Evolutionary conservation across 2,113 vertebrate species (phyloP).

Genomic region (Cisticola juncidis): DNA sequence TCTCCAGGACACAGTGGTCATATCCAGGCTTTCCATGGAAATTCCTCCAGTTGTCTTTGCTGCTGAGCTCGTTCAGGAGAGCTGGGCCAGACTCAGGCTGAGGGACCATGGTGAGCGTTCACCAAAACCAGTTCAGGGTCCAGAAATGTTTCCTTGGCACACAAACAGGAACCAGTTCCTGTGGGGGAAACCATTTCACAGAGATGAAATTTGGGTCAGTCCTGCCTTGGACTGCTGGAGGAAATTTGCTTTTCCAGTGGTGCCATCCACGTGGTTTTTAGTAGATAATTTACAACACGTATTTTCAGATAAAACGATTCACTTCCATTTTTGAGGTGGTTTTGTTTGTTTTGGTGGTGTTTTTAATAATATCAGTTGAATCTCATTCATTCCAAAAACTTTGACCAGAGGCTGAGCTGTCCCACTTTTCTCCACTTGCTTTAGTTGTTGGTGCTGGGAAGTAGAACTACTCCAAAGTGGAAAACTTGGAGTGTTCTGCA

Average conservation of each 20-base stretch:
- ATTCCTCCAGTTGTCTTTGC: background rate
- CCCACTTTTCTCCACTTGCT: background rate
- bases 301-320: background rate
- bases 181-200: background rate
- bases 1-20: background rate
- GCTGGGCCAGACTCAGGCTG: background rate
- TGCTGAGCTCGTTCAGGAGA: background rate
- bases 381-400: background rate
- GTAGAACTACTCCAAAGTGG: background rate
- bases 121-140: background rate
- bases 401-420: background rate
- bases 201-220: background rate
- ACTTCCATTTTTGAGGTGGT: background rate
- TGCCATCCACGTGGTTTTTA: background rate
- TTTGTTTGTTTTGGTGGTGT: background rate
- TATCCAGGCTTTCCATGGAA: background rate
- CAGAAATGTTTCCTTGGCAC: background rate
- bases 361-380: background rate
- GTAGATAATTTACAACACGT: background rate
- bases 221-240: background rate
- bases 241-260: background rate
- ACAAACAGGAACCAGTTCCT: background rate
- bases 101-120: background rate
- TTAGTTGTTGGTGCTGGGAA: background rate
- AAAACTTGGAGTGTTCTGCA: background rate